Conservation (phyloP, 2,888 invertebrate species). For the Sepiola atlantica region DNA sequence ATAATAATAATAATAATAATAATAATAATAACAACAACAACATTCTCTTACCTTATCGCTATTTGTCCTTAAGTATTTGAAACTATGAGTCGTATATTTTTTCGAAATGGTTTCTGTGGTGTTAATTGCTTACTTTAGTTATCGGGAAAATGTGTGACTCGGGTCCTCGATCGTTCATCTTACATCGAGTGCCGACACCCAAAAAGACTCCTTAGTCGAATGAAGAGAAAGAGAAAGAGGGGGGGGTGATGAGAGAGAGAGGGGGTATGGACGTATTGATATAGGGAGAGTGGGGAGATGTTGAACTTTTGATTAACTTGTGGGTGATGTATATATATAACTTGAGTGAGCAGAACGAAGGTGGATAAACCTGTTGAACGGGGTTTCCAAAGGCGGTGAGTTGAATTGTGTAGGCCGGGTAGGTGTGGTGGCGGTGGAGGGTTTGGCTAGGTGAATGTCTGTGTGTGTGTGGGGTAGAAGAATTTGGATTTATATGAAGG, state of each 20-base stretch:
- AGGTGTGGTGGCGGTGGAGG: neutral
- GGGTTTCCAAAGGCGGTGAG: neutral
- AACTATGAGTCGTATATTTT: neutral
- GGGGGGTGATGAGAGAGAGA: no score
- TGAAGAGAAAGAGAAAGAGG: neutral
- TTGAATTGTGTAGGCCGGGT: neutral
- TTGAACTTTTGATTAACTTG: neutral
- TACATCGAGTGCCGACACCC: neutral
- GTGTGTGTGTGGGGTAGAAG: neutral
- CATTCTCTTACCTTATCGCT: neutral
- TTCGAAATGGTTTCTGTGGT: neutral
- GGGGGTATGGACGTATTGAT: neutral
- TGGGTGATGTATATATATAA: constrained; percentile 15
- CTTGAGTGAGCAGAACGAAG: neutral
- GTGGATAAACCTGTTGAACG: constrained; percentile 43
- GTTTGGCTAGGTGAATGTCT: neutral
- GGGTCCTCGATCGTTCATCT: neutral
- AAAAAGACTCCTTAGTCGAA: neutral
- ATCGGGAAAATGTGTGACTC: neutral
- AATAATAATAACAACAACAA: no score
- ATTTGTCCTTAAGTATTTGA: neutral
- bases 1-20: no score
- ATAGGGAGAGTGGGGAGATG: neutral
- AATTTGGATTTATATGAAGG: neutral
- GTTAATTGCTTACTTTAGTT: neutral